These are phyloP conservation scores for Danio jaintianensis DNA, from an alignment of 2,797 vertebrate genomes.

Conservation along the genomic window DNA sequence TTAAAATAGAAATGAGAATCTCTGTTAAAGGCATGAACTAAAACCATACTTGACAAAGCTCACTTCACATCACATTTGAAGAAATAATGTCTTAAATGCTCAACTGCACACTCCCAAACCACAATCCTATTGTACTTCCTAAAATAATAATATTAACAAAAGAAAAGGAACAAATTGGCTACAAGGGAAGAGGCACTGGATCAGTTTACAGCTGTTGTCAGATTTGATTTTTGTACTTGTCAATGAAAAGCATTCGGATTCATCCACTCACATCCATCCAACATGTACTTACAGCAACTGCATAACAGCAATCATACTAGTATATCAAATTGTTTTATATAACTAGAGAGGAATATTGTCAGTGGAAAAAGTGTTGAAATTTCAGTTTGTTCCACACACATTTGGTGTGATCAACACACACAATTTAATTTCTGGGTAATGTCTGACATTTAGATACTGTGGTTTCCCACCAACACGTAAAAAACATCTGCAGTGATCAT, in stretches of 20 bases:
- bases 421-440: too few species aligned
- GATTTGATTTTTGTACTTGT: neutral
- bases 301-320: neutral
- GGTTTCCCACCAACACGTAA: neutral
- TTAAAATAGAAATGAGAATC: too few species aligned
- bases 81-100: neutral
- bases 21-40: too few species aligned
- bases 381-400: too few species aligned
- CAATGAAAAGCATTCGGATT: neutral
- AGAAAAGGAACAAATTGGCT: constrained; percentile 3
- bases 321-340: too few species aligned
- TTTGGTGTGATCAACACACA: too few species aligned
- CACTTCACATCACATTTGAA: too few species aligned
- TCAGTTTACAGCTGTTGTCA: neutral
- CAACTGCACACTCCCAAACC: neutral
- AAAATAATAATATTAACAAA: constrained; percentile 19
- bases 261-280: neutral
- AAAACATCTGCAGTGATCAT: too few species aligned
- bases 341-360: too few species aligned
- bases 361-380: too few species aligned
- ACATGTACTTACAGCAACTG: neutral
- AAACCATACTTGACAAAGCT: too few species aligned
- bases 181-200: neutral
- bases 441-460: neutral
- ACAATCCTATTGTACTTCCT: neutral